These are phyloP conservation scores for Nicator chloris DNA, from an alignment of 2,113 vertebrate genomes.

Conservation along the genomic window DNA sequence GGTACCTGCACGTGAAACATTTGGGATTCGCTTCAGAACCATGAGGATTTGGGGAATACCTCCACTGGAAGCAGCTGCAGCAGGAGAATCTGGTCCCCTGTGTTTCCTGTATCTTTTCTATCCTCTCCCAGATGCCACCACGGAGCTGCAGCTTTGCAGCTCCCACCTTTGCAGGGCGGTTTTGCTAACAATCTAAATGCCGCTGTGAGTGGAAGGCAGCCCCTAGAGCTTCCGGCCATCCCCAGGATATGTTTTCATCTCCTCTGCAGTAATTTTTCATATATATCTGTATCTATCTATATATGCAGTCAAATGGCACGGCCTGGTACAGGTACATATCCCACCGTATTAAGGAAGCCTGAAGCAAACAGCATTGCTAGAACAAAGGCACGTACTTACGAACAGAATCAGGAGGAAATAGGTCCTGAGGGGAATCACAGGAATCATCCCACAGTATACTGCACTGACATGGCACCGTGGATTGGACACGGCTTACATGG, in stretches of 20 bases:
- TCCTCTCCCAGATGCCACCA: neutral
- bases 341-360: neutral
- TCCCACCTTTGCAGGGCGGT: neutral
- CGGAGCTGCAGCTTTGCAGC: neutral
- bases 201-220: neutral
- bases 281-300: accelerated
- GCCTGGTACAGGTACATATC: neutral
- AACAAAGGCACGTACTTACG: neutral
- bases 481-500: accelerated
- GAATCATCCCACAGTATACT: neutral
- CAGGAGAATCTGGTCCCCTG: neutral
- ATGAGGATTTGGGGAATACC: neutral
- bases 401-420: neutral
- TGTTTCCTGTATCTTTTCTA: neutral
- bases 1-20: neutral
- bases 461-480: accelerated
- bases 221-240: neutral
- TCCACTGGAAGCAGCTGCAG: neutral
- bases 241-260: neutral
- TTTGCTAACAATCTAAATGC: neutral
- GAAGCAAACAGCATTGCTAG: neutral
- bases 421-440: neutral
- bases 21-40: neutral
- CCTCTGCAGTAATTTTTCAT: neutral
- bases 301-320: neutral